Evolutionary conservation across 2,888 invertebrate species (phyloP), one percentile per base, ranked within the genome.

Genomic region (Germaria angustata): DNA sequence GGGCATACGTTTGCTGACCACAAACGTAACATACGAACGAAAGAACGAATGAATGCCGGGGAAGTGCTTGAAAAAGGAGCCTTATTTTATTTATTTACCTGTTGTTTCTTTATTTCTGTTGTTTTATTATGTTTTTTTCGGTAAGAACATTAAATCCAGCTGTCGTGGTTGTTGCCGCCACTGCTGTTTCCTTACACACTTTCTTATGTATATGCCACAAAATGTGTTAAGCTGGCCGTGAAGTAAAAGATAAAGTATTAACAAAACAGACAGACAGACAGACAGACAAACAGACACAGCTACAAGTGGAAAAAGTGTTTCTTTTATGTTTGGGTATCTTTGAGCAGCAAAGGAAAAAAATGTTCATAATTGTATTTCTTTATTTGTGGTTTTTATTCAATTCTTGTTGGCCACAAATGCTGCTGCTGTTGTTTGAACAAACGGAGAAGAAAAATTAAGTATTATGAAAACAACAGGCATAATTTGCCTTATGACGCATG

Each of bases 191-290:
- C 57, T 59, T 76, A 36, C 65, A 75, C 65, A 65, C 75, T 75
- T 55, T 75, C 65, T 17, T 65, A 32, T n/a, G n/a, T n/a, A n/a
- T 65, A 24, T 69, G 65, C 53, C 75, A 75, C 75, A 79, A 75
- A 82, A 82, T 75, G 82, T 82, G 82, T 82, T 82, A 82, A 82
- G 79, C 79, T 75, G 82, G 75, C 75, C 82, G 75, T 82, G 82
- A 82, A 79, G 69, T 61, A 76, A 71, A 71, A 79, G 79, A 79
- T 79, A 82, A 81, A 65, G 39, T 71, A 76, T 73, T 63, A 53
- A 63, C 34, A 11, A 34, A 51, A 41, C 28, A 59, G 39, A 66
- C 24, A 24, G 32, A 32, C 61, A 9, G 36, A 61, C 51, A 17
- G 49, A 80, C 28, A 20, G 36, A 57, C 44, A 34, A 1, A 36